Percentiles rank a stretch among this genome's conserved stretches.
Conservation (phyloP, 2,797 vertebrate species). For the Rhinophrynus dorsalis region DNA sequence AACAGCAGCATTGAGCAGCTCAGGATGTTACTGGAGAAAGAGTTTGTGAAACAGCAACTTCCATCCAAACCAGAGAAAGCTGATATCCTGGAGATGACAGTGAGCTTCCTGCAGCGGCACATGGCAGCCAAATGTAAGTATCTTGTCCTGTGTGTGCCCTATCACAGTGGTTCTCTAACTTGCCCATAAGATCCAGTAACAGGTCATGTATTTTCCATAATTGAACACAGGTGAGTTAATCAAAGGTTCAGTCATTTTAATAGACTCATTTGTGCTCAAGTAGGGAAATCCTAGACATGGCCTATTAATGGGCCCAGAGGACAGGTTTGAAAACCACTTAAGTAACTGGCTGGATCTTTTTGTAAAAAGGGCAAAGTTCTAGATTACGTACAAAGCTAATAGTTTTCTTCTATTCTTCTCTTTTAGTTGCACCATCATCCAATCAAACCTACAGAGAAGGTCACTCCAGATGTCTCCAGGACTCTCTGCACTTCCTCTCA, state of each 20-base stretch:
- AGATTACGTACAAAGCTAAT: not conserved
- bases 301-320: not conserved
- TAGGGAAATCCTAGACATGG: not conserved
- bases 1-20: constrained; percentile 71
- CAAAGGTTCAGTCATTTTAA: not conserved
- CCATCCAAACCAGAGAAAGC: constrained; percentile 81
- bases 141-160: not conserved
- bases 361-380: not conserved
- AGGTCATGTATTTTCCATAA: fast-evolving
- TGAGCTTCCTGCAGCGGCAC: constrained; percentile 72
- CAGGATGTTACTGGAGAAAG: constrained; percentile 69
- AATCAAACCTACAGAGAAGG: constrained; percentile 65
- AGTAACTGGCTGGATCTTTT: not conserved
- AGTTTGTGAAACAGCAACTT: constrained; percentile 68
- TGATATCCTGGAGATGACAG: constrained; percentile 77
- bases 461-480: constrained; percentile 78
- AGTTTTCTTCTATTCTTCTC: not conserved
- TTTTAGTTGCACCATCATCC: constrained; percentile 18
- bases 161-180: no score
- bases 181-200: no score
- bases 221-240: no score
- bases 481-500: constrained; percentile 78
- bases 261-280: not conserved
- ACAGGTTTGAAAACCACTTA: not conserved
- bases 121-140: constrained; percentile 53